A percentile compares a stretch with the other conserved stretches of the same genome.
Conservation (phyloP, 2,113 vertebrate species). For the Thomomys bottae region DNA sequence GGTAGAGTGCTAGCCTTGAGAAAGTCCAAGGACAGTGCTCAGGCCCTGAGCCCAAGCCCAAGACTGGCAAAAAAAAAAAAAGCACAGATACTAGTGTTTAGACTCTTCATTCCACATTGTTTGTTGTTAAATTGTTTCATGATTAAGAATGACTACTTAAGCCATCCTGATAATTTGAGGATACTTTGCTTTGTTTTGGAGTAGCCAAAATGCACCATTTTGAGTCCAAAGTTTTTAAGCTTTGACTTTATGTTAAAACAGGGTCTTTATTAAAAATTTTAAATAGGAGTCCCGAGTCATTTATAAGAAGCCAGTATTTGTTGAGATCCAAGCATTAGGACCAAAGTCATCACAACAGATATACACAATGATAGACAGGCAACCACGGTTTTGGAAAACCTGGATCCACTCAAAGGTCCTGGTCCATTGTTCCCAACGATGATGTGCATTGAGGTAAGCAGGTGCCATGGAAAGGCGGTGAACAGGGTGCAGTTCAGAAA, state of each 20-base stretch:
- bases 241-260: not conserved
- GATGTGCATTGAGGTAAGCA: not conserved
- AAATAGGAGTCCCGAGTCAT: not conserved
- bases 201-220: not conserved
- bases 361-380: not conserved
- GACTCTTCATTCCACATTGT: not conserved
- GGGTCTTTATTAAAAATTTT: not conserved
- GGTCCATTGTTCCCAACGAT: not conserved
- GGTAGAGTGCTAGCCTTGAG: too few relatives aligned
- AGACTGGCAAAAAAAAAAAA: too few relatives aligned
- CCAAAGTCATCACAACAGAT: not conserved
- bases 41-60: too few relatives aligned
- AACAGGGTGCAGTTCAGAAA: not conserved
- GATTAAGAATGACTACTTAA: not conserved
- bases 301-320: slow-evolving; percentile 15
- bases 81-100: not conserved
- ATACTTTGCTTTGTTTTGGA: not conserved
- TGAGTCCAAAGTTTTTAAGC: not conserved
- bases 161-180: not conserved
- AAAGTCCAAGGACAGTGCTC: too few relatives aligned
- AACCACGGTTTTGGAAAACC: not conserved
- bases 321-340: not conserved
- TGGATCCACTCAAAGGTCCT: not conserved
- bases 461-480: not conserved
- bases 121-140: not conserved